A percentile compares a stretch with the other conserved stretches of the same genome.
These are phyloP conservation scores for Hylyphantes graminicola DNA, from an alignment of 1,140 invertebrate species.

Conservation along the genomic window DNA sequence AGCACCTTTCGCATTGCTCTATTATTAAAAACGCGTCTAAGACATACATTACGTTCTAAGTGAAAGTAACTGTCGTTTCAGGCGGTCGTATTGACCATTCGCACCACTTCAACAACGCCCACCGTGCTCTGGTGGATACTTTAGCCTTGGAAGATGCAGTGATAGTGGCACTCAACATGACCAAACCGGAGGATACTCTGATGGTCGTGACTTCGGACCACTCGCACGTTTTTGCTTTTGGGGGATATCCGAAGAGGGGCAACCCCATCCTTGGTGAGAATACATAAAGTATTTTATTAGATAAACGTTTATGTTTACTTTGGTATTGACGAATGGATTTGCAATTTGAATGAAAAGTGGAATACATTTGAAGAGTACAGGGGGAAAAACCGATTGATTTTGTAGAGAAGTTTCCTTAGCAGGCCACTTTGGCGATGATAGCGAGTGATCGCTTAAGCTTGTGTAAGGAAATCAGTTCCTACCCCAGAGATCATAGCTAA, in stretches of 20 bases:
- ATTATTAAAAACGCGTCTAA: background rate
- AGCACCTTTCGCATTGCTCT: no score
- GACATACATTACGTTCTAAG: background rate
- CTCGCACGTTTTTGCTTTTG: constrained; percentile 64
- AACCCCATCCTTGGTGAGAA: constrained; percentile 61
- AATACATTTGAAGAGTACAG: no score
- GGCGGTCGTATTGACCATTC: constrained; percentile 77
- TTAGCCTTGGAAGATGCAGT: constrained; percentile 62
- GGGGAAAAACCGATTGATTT: no score
- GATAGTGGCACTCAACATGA: constrained; percentile 62
- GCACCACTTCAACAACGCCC: constrained; percentile 84
- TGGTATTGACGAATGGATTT: no score
- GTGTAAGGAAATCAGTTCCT: no score
- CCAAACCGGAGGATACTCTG: constrained; percentile 64
- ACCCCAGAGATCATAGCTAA: no score
- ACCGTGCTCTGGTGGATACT: constrained; percentile 74
- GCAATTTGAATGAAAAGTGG: no score
- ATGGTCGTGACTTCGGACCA: constrained; percentile 64
- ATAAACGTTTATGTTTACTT: no score
- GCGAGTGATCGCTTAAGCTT: no score
- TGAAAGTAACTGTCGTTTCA: constrained; percentile 6
- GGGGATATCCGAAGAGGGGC: constrained; percentile 63
- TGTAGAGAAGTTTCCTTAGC: no score
- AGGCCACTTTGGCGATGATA: no score
- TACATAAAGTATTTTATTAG: background rate